A percentile compares a stretch with the other conserved stretches of the same genome.
Evolutionary conservation across 2,113 vertebrate species (phyloP).

Genomic region (Indicator maculatus): DNA sequence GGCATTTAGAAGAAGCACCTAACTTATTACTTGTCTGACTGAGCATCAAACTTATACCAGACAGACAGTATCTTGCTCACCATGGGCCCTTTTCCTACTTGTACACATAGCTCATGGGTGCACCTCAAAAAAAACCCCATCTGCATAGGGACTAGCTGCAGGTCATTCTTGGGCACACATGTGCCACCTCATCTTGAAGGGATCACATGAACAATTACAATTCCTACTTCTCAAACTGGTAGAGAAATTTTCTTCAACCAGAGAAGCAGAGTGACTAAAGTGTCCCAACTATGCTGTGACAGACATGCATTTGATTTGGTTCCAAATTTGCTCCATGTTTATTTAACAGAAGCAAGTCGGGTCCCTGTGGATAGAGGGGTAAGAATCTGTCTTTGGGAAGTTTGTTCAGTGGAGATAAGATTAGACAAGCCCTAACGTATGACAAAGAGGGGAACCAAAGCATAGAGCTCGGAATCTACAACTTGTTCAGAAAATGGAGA

Average conservation of each 20-base stretch:
- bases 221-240: background rate
- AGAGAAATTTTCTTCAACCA: background rate
- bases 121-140: fast-evolving
- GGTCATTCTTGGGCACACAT: background rate
- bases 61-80: background rate
- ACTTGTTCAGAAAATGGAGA: background rate
- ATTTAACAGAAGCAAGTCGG: background rate
- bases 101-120: background rate
- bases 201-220: background rate
- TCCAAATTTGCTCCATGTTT: background rate
- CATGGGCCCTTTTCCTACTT: background rate
- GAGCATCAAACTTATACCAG: background rate
- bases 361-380: background rate
- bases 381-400: background rate
- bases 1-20: background rate
- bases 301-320: background rate
- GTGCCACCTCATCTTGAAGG: background rate
- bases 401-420: background rate
- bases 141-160: fast-evolving
- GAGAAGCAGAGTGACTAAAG: background rate
- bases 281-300: background rate
- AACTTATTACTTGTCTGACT: background rate
- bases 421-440: background rate
- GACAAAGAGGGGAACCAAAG: background rate
- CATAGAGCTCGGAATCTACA: background rate